Conservation (phyloP, 2,888 invertebrate genomes). For the Yponomeuta cagnagella region DNA sequence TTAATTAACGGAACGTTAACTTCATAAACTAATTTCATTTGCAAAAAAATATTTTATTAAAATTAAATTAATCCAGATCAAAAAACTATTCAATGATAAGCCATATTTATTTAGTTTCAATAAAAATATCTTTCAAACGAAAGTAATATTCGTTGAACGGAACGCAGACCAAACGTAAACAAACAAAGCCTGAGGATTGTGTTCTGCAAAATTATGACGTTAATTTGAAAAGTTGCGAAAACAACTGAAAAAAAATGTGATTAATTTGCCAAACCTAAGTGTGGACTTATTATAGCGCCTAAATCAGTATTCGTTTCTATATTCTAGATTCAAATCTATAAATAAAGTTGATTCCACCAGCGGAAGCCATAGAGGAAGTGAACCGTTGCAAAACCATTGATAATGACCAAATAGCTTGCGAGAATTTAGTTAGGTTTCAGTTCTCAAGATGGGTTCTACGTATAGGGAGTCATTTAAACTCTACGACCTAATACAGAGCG, state of each 20-base stretch:
- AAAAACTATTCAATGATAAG: neutral
- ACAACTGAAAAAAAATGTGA: conserved; percentile 38
- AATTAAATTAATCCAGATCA: neutral
- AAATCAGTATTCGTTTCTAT: neutral
- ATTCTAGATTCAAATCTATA: neutral
- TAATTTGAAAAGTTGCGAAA: conserved; percentile 53
- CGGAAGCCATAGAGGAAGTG: conserved; percentile 52
- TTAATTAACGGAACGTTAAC: neutral
- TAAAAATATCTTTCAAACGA: neutral
- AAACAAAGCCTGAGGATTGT: conserved; percentile 10
- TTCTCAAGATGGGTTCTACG: conserved; percentile 54
- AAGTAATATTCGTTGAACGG: conserved; percentile 17
- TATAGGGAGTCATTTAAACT: conserved; percentile 69
- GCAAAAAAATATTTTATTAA: neutral
- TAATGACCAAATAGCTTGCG: conserved; percentile 32
- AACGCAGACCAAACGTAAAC: conserved; percentile 24
- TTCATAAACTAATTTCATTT: neutral
- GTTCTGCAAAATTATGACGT: conserved; percentile 42
- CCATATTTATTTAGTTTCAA: neutral
- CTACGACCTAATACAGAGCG: conserved; percentile 79
- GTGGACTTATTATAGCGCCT: neutral
- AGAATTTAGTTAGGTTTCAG: conserved; percentile 34
- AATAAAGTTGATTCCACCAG: conserved; percentile 1
- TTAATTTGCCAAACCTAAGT: neutral
- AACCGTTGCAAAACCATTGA: conserved; percentile 40